Evolutionary conservation across 2,888 invertebrate species (phyloP).

Genomic region (Coremacera marginata): DNA sequence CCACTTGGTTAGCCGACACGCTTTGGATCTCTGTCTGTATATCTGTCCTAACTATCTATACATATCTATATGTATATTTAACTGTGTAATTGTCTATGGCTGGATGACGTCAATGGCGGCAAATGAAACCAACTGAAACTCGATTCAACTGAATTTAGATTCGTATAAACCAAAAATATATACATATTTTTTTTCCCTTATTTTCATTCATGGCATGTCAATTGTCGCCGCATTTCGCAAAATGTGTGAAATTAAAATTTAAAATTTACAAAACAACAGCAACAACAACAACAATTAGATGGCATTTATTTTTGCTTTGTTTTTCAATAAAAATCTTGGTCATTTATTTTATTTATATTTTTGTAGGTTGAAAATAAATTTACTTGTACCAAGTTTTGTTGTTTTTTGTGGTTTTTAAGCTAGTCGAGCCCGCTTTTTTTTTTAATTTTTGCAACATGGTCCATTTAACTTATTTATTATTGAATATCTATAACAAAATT

Average conservation of each 20-base stretch:
- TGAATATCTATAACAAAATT: neutral
- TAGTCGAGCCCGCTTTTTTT: neutral
- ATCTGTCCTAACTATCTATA: neutral
- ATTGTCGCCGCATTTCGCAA: neutral
- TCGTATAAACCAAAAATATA: neutral
- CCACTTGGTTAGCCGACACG: neutral
- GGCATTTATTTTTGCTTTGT: neutral
- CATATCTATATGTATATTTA: neutral
- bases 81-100: neutral
- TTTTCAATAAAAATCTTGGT: neutral
- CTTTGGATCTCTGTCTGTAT: neutral
- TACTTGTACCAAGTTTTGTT: neutral
- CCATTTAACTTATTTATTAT: neutral
- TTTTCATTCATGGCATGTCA: neutral
- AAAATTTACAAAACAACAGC: too few species aligned
- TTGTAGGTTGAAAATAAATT: too few species aligned
- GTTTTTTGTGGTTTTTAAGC: neutral
- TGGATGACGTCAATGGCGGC: constrained; percentile 30
- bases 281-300: too few species aligned
- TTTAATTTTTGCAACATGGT: neutral
- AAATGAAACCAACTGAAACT: constrained; percentile 2
- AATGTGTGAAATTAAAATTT: neutral
- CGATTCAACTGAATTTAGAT: constrained; percentile 15
- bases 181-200: neutral
- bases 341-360: constrained; percentile 2